Evolutionary conservation across 1,140 invertebrate genomes (phyloP).

Genomic region (Acromyrmex charruanus): DNA sequence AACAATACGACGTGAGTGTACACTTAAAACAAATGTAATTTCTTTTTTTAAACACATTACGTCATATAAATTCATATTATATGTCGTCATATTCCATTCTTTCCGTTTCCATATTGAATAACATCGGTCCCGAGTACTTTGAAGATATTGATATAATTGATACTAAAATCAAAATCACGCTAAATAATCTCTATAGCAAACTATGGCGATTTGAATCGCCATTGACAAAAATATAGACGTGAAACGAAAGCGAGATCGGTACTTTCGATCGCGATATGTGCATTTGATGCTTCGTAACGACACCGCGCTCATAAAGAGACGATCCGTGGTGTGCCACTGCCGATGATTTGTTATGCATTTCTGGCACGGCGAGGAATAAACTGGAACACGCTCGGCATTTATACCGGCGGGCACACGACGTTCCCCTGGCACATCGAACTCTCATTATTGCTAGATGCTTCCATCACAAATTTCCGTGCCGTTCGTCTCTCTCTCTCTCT

Average conservation of each 20-base stretch:
- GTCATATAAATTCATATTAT: background rate
- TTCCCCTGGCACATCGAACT: slow-evolving; percentile 45
- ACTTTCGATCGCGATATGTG: slow-evolving; percentile 34
- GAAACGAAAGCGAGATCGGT: slow-evolving; percentile 48
- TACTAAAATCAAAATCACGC: background rate
- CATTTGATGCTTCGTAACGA: slow-evolving; percentile 27
- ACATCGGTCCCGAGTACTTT: background rate
- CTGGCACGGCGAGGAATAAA: slow-evolving; percentile 44
- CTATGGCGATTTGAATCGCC: background rate
- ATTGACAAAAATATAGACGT: slow-evolving; percentile 10
- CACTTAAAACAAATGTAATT: background rate
- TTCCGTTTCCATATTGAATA: background rate
- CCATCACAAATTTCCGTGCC: slow-evolving; percentile 26
- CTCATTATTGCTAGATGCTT: slow-evolving; percentile 61
- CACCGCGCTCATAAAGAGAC: slow-evolving; percentile 39
- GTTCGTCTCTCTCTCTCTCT: background rate
- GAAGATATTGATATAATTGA: background rate
- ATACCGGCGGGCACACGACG: background rate
- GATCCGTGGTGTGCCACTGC: slow-evolving; percentile 5
- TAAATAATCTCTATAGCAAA: slow-evolving; percentile 12
- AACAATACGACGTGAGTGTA: slow-evolving; percentile 9
- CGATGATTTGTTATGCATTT: slow-evolving; percentile 54
- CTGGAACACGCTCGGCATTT: slow-evolving; percentile 28
- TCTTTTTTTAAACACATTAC: background rate
- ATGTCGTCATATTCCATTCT: background rate